Percentiles rank a stretch among this genome's conserved stretches.
phyloP scores from a whole-genome alignment of 2,113 vertebrate species.

The Hydropotes inermis region DNA sequence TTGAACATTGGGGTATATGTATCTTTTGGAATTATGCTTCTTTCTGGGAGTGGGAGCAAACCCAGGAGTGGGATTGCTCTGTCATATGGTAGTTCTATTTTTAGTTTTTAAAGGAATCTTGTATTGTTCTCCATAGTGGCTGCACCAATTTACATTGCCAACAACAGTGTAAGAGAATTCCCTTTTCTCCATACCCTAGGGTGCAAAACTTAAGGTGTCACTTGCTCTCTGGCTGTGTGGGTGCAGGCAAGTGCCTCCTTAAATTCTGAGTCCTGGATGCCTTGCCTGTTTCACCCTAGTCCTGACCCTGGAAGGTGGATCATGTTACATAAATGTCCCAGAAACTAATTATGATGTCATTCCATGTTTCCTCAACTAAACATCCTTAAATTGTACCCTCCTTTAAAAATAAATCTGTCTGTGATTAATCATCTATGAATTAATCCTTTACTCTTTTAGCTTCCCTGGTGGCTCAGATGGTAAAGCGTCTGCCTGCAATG shows the following conservation, averaged over 20 bases:
- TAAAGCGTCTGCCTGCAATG: neutral
- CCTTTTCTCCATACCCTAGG: neutral
- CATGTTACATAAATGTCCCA: neutral
- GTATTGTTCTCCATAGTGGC: neutral
- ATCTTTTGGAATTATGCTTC: neutral
- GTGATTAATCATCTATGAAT: neutral
- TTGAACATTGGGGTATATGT: neutral
- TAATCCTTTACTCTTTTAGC: neutral
- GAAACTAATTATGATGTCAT: neutral
- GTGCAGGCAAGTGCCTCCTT: neutral
- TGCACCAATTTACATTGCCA: neutral
- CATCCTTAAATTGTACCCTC: neutral
- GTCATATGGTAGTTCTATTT: neutral
- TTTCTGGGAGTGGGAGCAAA: neutral
- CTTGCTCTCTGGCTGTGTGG: neutral
- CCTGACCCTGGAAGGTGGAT: too few relatives aligned
- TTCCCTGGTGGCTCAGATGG: neutral
- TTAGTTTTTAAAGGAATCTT: neutral
- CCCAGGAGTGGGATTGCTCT: neutral
- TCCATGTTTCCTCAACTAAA: neutral
- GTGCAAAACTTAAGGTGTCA: neutral
- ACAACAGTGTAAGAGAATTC: neutral
- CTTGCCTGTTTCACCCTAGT: neutral
- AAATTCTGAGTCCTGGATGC: neutral
- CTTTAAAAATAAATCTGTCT: neutral